These are phyloP conservation scores for Thalassophryne amazonica DNA, from an alignment of 2,797 vertebrate genomes.

Conservation along the genomic window DNA sequence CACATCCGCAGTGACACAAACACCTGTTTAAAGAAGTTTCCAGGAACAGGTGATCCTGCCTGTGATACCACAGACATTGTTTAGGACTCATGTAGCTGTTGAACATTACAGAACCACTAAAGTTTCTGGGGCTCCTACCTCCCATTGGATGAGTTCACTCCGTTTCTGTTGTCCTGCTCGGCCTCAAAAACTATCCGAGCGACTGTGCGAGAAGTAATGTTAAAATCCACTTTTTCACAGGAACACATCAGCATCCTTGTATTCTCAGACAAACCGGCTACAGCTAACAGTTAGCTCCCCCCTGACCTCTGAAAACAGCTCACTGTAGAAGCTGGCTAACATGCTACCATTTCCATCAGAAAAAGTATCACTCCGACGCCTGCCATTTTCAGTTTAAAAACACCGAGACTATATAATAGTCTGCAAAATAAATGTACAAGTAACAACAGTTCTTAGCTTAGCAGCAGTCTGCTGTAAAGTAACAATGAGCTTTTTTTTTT, in stretches of 20 bases:
- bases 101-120: too few relatives aligned
- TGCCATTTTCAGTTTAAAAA: conserved; percentile 34
- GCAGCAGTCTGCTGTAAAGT: conserved; percentile 7
- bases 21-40: background rate
- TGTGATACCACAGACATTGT: background rate
- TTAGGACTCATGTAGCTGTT: background rate
- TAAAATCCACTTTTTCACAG: conserved; percentile 80
- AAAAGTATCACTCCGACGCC: background rate
- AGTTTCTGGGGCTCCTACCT: conserved; percentile 70
- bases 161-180: conserved; percentile 73
- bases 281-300: conserved; percentile 42
- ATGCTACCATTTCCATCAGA: conserved; percentile 11
- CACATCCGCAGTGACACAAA: background rate
- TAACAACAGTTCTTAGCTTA: background rate
- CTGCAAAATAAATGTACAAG: background rate
- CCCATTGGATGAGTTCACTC: conserved; percentile 79
- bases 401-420: conserved; percentile 2
- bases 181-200: conserved; percentile 76
- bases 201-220: conserved; percentile 69
- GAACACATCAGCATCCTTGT: conserved; percentile 79
- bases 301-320: conserved; percentile 23
- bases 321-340: conserved; percentile 22
- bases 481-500: conserved; percentile 18
- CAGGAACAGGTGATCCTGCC: background rate
- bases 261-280: conserved; percentile 14